Evolutionary conservation across 2,797 vertebrate genomes (phyloP).

Genomic region (Coregonus sp.): DNA sequence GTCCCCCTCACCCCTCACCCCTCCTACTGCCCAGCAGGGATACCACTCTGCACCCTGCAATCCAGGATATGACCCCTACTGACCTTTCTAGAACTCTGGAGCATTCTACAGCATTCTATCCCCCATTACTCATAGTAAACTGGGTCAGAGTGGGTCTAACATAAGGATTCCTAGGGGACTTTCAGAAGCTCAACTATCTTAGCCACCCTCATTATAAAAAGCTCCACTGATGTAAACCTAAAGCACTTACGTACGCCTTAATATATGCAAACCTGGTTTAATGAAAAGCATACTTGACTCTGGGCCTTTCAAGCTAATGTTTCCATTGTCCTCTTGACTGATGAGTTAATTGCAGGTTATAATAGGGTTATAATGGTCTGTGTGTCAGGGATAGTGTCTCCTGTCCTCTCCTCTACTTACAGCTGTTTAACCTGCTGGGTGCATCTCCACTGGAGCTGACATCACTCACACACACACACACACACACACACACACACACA

Average conservation of each 20-base stretch:
- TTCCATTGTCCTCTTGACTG: background rate
- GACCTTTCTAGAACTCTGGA: background rate
- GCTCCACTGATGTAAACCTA: background rate
- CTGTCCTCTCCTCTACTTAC: no score
- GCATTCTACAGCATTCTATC: background rate
- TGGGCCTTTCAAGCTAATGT: background rate
- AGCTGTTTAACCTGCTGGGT: constrained; percentile 23
- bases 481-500: constrained; percentile 47
- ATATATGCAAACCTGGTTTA: background rate
- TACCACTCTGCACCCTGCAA: background rate
- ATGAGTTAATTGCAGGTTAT: background rate
- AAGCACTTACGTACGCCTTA: background rate
- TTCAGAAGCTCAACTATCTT: background rate
- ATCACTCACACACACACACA: constrained; percentile 52
- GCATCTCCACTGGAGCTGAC: constrained; percentile 44
- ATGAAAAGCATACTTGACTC: background rate
- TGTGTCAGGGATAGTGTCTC: no score
- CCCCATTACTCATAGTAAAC: background rate
- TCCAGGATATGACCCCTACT: constrained; percentile 2
- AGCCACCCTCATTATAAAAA: background rate
- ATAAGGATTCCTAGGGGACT: background rate
- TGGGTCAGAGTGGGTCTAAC: background rate
- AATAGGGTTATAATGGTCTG: no score
- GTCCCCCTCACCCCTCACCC: background rate
- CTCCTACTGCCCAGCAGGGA: constrained; percentile 1